Percentiles rank a stretch among this genome's conserved stretches.
These are phyloP conservation scores for Orthonychiurus folsomi DNA, from an alignment of 2,888 invertebrate species.

Conservation along the genomic window DNA sequence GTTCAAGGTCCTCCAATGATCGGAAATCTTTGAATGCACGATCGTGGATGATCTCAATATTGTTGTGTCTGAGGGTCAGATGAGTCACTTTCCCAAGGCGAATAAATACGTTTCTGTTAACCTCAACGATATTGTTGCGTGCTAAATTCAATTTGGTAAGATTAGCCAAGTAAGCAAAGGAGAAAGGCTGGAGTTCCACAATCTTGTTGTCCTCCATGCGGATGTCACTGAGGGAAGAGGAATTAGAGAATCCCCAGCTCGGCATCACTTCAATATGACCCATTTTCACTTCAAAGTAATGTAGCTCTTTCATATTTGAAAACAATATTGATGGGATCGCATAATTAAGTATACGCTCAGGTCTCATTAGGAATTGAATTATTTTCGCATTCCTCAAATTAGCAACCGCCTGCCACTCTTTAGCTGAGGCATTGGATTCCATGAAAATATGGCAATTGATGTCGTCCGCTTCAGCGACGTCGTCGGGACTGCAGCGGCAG, in stretches of 20 bases:
- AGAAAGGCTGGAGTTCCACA: slow-evolving; percentile 56
- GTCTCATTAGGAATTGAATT: slow-evolving; percentile 22
- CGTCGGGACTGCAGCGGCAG: slow-evolving; percentile 58
- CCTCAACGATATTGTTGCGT: slow-evolving; percentile 65
- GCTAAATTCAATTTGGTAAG: slow-evolving; percentile 61
- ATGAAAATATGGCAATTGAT: slow-evolving; percentile 71
- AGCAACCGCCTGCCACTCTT: slow-evolving; percentile 14
- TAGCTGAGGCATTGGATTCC: slow-evolving; percentile 41
- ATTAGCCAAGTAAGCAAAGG: slow-evolving; percentile 64
- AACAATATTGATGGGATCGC: slow-evolving; percentile 27
- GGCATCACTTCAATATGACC: slow-evolving; percentile 49
- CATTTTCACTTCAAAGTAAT: slow-evolving; percentile 23
- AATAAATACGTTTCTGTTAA: slow-evolving; percentile 62
- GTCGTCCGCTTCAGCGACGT: slow-evolving; percentile 54
- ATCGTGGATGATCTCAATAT: slow-evolving; percentile 41
- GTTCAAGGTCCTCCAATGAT: slow-evolving; percentile 46
- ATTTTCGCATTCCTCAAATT: slow-evolving; percentile 5
- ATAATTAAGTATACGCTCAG: slow-evolving; percentile 17
- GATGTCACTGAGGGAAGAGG: slow-evolving; percentile 58
- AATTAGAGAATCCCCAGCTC: slow-evolving; percentile 64
- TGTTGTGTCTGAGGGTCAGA: slow-evolving; percentile 40
- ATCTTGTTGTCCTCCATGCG: slow-evolving; percentile 61
- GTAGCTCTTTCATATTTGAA: slow-evolving; percentile 23
- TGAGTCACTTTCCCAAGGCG: slow-evolving; percentile 56
- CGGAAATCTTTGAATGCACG: slow-evolving; percentile 40